These are phyloP conservation scores for Cryptotermes secundus DNA, from an alignment of 1,140 invertebrate species.

Conservation along the genomic window DNA sequence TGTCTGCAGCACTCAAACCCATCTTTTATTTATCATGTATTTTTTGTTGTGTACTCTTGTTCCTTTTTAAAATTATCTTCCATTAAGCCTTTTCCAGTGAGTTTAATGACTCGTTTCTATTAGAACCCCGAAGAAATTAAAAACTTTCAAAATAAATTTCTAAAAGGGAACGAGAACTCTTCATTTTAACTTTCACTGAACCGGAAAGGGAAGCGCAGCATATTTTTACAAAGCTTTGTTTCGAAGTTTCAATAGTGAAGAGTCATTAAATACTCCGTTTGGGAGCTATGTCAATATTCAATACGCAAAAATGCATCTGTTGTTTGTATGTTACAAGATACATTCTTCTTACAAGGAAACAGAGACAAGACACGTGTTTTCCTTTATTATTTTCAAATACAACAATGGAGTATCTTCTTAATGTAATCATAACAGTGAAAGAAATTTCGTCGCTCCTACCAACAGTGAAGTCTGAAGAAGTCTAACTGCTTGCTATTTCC, in stretches of 20 bases:
- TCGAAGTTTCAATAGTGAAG: not conserved
- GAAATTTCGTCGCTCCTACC: not conserved
- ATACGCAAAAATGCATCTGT: not conserved
- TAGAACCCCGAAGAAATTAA: not conserved
- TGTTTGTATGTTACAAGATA: not conserved
- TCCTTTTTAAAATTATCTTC: not conserved
- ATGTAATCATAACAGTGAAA: not conserved
- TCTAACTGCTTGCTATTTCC: not conserved
- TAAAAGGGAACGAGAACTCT: not conserved
- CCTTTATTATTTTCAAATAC: not conserved
- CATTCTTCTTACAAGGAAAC: not conserved
- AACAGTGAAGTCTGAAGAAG: not conserved
- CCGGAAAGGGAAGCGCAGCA: not conserved
- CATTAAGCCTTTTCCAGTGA: not conserved
- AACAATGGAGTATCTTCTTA: not conserved
- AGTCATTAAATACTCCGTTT: not conserved
- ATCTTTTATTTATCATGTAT: not conserved
- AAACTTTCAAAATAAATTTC: constrained; percentile 11
- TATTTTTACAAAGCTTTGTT: not conserved
- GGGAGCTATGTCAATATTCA: not conserved
- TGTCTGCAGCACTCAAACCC: not conserved
- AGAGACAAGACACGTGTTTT: not conserved
- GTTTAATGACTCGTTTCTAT: not conserved
- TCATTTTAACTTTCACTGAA: constrained; percentile 12
- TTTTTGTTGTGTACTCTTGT: not conserved